These are phyloP conservation scores for Engraulis encrasicolus DNA, from an alignment of 2,113 vertebrate species.

Conservation along the genomic window DNA sequence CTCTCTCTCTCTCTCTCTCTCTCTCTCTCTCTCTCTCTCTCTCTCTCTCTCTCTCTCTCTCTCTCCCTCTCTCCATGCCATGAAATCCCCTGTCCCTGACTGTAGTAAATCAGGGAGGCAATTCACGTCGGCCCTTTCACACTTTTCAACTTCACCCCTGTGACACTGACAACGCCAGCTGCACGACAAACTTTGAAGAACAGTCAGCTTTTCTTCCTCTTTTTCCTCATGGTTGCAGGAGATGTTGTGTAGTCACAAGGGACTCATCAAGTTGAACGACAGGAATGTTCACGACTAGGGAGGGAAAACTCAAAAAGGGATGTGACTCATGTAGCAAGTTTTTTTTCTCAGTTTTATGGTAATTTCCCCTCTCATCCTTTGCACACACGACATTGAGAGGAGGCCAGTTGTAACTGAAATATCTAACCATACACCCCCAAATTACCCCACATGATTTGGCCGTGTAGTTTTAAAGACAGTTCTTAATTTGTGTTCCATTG, in stretches of 20 bases:
- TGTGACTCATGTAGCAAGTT: conserved; percentile 8
- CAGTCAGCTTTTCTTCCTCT: not conserved
- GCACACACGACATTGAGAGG: too few relatives aligned
- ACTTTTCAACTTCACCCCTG: not conserved
- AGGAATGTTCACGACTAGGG: not conserved
- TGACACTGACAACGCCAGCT: not conserved
- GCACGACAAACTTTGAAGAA: not conserved
- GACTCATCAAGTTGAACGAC: not conserved
- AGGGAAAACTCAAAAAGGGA: not conserved
- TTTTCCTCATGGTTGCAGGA: not conserved
- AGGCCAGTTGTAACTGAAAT: too few relatives aligned
- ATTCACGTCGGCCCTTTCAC: not conserved
- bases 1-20: not conserved
- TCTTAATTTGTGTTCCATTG: too few relatives aligned
- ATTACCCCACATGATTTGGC: too few relatives aligned
- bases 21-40: not conserved
- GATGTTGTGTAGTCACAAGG: not conserved
- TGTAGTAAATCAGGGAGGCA: not conserved
- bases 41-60: not conserved
- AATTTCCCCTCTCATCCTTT: too few relatives aligned
- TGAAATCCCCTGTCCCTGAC: not conserved
- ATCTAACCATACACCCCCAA: too few relatives aligned
- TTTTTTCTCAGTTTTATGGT: not conserved
- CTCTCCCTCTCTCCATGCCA: not conserved
- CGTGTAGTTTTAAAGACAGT: too few relatives aligned